Percentiles rank a stretch among this genome's conserved stretches.
These are phyloP conservation scores for Athalia cordata DNA, from an alignment of 2,888 invertebrate species.

Conservation along the genomic window DNA sequence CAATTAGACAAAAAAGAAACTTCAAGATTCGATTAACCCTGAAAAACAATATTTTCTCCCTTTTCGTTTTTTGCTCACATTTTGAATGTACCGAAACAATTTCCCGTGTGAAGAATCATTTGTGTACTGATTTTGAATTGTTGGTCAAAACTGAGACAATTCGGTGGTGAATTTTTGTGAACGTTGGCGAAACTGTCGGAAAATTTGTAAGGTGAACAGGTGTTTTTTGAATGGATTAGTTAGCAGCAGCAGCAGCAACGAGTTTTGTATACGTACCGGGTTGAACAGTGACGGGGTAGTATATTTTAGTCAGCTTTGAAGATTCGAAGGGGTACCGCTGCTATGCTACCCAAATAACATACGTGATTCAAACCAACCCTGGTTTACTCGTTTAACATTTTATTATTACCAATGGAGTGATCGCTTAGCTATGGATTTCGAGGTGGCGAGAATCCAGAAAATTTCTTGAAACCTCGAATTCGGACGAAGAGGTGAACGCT, in stretches of 20 bases:
- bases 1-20: no score
- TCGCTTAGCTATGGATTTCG: no score
- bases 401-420: no score
- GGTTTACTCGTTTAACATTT: neutral
- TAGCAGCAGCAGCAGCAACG: neutral
- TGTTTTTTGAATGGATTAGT: slow-evolving; percentile 82
- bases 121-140: no score
- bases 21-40: no score
- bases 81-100: no score
- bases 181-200: slow-evolving; percentile 79
- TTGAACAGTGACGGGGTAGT: neutral
- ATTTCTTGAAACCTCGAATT: neutral
- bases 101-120: no score
- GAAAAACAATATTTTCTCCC: no score
- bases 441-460: neutral
- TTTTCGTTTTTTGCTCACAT: no score
- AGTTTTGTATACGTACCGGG: neutral
- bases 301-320: neutral
- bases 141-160: neutral
- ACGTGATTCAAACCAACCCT: neutral
- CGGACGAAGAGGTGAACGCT: no score
- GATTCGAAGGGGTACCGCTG: neutral
- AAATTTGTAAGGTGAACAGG: slow-evolving; percentile 85
- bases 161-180: slow-evolving; percentile 41
- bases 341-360: neutral